phyloP scores from a whole-genome alignment of 2,113 vertebrate species.

The Gadus macrocephalus region DNA sequence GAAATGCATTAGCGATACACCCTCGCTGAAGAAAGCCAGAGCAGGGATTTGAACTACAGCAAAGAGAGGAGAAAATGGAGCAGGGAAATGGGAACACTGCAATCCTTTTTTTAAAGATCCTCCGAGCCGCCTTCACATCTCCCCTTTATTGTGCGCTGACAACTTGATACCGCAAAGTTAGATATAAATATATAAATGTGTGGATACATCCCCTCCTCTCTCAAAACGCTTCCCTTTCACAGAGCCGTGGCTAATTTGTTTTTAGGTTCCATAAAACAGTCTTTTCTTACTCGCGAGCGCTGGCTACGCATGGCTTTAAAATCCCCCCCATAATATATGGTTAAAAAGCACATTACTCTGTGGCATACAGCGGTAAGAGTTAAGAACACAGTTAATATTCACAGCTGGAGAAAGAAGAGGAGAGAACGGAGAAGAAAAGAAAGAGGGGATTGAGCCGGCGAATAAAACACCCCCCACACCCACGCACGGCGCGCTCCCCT shows the following conservation, averaged over 20 bases:
- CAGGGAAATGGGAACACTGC: slow-evolving; percentile 61
- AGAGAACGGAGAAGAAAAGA: slow-evolving; percentile 58
- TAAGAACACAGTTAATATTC: slow-evolving; percentile 80
- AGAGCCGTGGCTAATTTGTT: slow-evolving; percentile 70
- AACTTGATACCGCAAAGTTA: slow-evolving; percentile 71
- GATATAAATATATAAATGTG: slow-evolving; percentile 30
- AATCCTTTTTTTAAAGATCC: slow-evolving; percentile 50
- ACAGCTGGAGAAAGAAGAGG: slow-evolving; percentile 53
- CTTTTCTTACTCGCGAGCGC: slow-evolving; percentile 73
- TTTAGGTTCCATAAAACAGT: slow-evolving; percentile 75
- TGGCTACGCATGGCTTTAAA: slow-evolving; percentile 69
- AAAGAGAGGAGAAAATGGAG: slow-evolving; percentile 32
- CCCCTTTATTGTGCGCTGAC: slow-evolving; percentile 65
- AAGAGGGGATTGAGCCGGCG: slow-evolving; percentile 69
- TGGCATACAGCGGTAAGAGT: slow-evolving; percentile 72
- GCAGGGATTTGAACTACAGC: slow-evolving; percentile 69
- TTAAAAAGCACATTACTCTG: slow-evolving; percentile 81
- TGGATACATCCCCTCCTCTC: slow-evolving; percentile 37
- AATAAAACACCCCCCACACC: slow-evolving; percentile 75
- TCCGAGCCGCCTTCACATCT: slow-evolving; percentile 54
- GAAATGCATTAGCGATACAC: slow-evolving; percentile 72
- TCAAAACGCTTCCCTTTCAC: slow-evolving; percentile 55
- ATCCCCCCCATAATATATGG: slow-evolving; percentile 78
- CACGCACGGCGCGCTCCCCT: slow-evolving; percentile 72
- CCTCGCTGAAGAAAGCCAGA: slow-evolving; percentile 70